Evolutionary conservation across 2,113 vertebrate species (phyloP).

Genomic region (Sus scrofa): DNA sequence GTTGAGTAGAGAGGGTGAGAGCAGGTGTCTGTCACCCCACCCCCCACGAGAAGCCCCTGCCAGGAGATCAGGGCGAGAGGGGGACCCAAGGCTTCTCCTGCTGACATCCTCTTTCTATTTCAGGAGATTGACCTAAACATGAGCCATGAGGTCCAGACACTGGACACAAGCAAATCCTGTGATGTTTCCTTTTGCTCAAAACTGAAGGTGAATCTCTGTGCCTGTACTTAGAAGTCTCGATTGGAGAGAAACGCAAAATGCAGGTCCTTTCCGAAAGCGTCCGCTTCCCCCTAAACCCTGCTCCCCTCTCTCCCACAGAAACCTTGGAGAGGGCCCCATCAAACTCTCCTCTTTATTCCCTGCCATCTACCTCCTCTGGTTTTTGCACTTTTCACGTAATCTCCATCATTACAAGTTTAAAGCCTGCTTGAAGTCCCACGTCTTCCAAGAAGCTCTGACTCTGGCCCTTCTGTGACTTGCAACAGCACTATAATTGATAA

Average conservation of each 20-base stretch:
- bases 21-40: background rate
- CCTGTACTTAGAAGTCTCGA: background rate
- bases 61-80: background rate
- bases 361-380: background rate
- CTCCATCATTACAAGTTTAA: background rate
- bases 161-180: background rate
- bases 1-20: background rate
- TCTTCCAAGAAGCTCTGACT: background rate
- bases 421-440: background rate
- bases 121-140: background rate
- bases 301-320: background rate
- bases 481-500: background rate
- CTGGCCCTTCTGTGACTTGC: background rate
- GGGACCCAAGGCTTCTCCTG: background rate
- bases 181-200: background rate
- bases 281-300: background rate
- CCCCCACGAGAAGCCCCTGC: background rate
- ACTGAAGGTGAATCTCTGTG: background rate
- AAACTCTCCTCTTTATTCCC: background rate
- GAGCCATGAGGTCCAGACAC: background rate
- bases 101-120: background rate
- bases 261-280: background rate
- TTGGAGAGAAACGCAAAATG: background rate
- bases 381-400: background rate
- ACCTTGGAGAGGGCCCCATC: background rate